These are phyloP conservation scores for Drosophila tristis DNA, from an alignment of 1,140 invertebrate species.

Conservation along the genomic window DNA sequence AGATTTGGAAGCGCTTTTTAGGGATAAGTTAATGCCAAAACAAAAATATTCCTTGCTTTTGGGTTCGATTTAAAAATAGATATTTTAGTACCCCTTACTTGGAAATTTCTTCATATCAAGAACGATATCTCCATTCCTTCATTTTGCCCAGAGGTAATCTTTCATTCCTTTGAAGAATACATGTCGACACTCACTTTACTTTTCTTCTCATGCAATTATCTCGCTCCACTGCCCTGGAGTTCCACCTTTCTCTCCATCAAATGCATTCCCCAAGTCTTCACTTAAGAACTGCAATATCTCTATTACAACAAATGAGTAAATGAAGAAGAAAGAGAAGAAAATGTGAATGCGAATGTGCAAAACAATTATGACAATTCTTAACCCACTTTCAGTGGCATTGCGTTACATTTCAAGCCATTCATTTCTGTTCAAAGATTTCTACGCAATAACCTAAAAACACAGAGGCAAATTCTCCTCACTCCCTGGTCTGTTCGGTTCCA, in stretches of 20 bases:
- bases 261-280: constrained; percentile 33
- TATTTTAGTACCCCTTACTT: too few relatives aligned
- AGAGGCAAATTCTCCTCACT: constrained; percentile 21
- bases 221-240: constrained; percentile 3
- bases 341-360: constrained; percentile 42
- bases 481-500: constrained; percentile 10
- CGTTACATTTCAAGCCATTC: constrained; percentile 15
- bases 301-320: constrained; percentile 44
- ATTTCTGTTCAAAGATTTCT: constrained; percentile 48
- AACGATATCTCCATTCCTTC: background rate
- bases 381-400: constrained; percentile 56
- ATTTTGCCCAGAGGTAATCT: constrained; percentile 4
- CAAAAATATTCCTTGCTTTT: too few relatives aligned
- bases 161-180: constrained; percentile 35
- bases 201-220: constrained; percentile 43
- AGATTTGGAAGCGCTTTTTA: too few relatives aligned
- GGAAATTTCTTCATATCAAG: constrained; percentile 5
- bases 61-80: too few relatives aligned
- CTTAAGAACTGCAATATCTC: constrained; percentile 55
- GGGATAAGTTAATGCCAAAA: too few relatives aligned
- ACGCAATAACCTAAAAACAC: constrained; percentile 63
- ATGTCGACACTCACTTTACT: constrained; percentile 28
- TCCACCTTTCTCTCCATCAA: constrained; percentile 20
- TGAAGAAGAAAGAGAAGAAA: background rate
- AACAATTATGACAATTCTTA: constrained; percentile 78